These are phyloP conservation scores for Poecilia gillii DNA, from an alignment of 2,797 vertebrate genomes.

Conservation along the genomic window DNA sequence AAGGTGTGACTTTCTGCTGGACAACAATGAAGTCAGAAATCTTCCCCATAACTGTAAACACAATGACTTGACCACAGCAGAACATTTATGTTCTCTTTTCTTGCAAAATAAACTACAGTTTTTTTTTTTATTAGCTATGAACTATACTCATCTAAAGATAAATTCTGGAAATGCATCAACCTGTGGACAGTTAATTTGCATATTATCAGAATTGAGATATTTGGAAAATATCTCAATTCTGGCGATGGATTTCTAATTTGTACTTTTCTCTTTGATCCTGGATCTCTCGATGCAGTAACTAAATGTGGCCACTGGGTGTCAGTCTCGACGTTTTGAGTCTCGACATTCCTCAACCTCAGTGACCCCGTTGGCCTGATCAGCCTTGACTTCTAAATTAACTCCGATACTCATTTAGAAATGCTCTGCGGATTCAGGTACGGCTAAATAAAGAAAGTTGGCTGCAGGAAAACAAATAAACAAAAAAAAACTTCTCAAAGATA, in stretches of 20 bases:
- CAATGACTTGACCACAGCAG: neutral
- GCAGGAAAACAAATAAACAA: conserved; percentile 6
- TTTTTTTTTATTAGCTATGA: neutral
- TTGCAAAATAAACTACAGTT: neutral
- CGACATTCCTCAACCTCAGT: conserved; percentile 40
- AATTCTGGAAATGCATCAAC: neutral
- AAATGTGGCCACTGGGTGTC: conserved; percentile 37
- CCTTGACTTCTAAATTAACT: conserved; percentile 52
- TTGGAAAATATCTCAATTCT: neutral
- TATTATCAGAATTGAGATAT: neutral
- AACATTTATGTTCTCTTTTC: neutral
- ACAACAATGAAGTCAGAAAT: neutral
- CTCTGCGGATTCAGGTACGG: conserved; percentile 34
- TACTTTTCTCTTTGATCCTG: neutral
- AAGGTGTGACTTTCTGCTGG: neutral
- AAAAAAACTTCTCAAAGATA: neutral
- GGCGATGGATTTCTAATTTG: neutral
- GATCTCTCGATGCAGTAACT: conserved; percentile 26
- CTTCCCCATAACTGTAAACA: neutral
- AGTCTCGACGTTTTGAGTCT: conserved; percentile 4
- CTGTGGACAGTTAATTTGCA: neutral
- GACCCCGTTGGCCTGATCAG: conserved; percentile 56
- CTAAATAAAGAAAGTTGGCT: conserved; percentile 55
- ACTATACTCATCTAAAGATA: neutral
- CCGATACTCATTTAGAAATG: conserved; percentile 51